A percentile compares a stretch with the other conserved stretches of the same genome.
phyloP scores from a whole-genome alignment of 2,888 invertebrate genomes.

The Ptilodon capucinus region DNA sequence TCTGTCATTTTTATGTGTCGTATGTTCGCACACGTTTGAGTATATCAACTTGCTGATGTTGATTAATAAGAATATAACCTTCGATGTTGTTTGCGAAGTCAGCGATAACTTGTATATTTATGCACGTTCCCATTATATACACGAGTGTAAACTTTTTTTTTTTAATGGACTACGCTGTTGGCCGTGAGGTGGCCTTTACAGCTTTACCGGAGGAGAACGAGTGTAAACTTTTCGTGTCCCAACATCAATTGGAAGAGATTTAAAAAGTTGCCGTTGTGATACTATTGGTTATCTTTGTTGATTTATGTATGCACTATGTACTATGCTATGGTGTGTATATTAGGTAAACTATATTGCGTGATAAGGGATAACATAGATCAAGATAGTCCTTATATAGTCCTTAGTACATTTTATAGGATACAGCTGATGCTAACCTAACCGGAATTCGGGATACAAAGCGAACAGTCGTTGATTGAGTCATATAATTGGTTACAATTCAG shows the following conservation, averaged over 20 bases:
- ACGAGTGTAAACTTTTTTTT: background rate
- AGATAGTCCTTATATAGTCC: no score
- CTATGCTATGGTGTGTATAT: no score
- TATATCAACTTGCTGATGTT: background rate
- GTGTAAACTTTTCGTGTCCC: no score
- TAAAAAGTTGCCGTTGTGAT: no score
- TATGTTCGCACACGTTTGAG: conserved; percentile 1
- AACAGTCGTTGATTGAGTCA: conserved; percentile 29
- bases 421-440: background rate
- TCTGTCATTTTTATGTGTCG: conserved; percentile 61
- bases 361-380: no score
- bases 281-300: no score
- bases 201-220: no score
- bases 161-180: no score
- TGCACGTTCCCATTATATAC: conserved; percentile 29
- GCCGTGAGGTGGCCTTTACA: no score
- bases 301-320: no score
- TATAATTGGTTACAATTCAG: conserved; percentile 16
- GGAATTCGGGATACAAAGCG: conserved; percentile 26
- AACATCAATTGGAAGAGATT: no score
- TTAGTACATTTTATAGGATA: background rate
- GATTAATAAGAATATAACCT: conserved; percentile 19
- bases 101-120: conserved; percentile 11
- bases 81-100: conserved; percentile 13
- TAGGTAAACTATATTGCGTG: no score